A percentile compares a stretch with the other conserved stretches of the same genome.
Evolutionary conservation across 2,888 invertebrate species (phyloP).

Genomic region (Ypsolopha sequella): DNA sequence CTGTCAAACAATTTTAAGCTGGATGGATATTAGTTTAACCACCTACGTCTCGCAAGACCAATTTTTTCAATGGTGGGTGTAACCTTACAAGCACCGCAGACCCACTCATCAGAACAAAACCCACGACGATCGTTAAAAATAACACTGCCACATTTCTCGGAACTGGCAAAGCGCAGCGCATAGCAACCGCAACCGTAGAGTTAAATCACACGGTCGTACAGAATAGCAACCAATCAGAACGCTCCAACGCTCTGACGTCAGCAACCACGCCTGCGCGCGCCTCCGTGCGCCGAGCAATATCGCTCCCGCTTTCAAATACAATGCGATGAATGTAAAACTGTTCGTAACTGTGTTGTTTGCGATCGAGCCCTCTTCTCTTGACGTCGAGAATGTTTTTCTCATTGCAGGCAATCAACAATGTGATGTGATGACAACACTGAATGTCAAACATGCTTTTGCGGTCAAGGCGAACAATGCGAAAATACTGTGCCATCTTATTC

Average conservation of each 20-base stretch:
- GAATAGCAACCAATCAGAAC: conserved; percentile 37
- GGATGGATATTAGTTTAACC: neutral
- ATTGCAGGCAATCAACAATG: no score
- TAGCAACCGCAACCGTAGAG: conserved; percentile 65
- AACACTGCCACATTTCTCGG: conserved; percentile 36
- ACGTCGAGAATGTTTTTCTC: neutral
- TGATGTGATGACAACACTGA: neutral
- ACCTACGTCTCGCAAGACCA: neutral
- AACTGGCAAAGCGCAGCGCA: conserved; percentile 39
- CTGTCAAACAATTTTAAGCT: neutral
- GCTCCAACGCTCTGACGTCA: conserved; percentile 50
- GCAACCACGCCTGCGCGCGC: conserved; percentile 69
- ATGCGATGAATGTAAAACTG: conserved; percentile 16
- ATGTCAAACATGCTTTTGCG: neutral
- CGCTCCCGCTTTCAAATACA: conserved; percentile 16
- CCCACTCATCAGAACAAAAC: conserved; percentile 3
- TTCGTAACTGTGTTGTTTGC: conserved; percentile 27
- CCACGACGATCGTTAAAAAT: conserved; percentile 31
- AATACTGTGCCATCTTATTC: no score
- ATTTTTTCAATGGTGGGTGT: neutral
- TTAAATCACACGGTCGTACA: conserved; percentile 43
- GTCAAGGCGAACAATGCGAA: neutral
- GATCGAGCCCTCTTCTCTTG: conserved; percentile 5
- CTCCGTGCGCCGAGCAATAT: conserved; percentile 44
- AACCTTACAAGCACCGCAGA: conserved; percentile 15